A percentile compares a stretch with the other conserved stretches of the same genome.
These are phyloP conservation scores for Rhineura floridana DNA, from an alignment of 2,113 vertebrate species.

Conservation along the genomic window DNA sequence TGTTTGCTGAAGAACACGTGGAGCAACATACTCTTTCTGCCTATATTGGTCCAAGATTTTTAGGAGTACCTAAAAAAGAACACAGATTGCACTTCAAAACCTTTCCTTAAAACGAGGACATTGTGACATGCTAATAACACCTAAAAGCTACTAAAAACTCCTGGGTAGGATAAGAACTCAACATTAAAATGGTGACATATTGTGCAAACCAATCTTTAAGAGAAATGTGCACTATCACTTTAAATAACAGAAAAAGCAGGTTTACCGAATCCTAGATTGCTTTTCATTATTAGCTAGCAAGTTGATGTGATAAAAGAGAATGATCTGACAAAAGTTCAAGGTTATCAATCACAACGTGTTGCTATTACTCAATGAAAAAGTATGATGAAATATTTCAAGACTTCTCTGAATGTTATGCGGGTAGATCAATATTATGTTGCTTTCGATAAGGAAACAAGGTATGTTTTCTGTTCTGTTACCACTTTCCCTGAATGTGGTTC, in stretches of 20 bases:
- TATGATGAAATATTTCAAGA: neutral
- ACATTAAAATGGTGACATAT: no score
- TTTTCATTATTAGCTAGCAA: neutral
- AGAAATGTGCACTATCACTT: neutral
- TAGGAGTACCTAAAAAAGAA: conserved; percentile 83
- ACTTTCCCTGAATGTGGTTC: neutral
- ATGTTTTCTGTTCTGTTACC: neutral
- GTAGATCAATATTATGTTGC: neutral
- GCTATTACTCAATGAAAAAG: neutral
- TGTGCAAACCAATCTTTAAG: neutral
- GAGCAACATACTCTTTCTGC: conserved; percentile 89
- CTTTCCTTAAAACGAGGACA: neutral
- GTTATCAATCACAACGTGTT: neutral
- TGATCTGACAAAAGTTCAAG: neutral
- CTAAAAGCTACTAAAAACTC: neutral
- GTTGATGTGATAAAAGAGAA: neutral
- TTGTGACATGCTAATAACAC: neutral
- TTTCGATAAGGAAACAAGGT: neutral
- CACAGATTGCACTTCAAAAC: neutral
- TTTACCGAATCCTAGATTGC: neutral
- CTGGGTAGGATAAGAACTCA: neutral
- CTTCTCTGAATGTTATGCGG: neutral
- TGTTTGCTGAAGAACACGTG: conserved; percentile 91
- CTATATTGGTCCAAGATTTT: conserved; percentile 93
- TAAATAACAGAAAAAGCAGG: neutral